phyloP scores from a whole-genome alignment of 2,888 invertebrate genomes.

The Drosophila anomelani region DNA sequence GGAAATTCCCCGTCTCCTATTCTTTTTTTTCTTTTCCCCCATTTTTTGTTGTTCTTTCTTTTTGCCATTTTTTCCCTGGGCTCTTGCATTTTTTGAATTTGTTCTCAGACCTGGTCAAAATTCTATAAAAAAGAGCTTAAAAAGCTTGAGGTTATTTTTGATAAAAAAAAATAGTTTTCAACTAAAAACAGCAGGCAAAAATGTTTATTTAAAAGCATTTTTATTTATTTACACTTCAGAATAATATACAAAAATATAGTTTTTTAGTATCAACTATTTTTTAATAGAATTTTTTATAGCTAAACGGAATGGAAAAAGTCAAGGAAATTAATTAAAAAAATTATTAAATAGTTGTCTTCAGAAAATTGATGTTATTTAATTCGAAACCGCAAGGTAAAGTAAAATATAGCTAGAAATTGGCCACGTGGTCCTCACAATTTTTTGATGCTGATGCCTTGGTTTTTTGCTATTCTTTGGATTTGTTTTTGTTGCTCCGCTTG shows the following conservation, averaged over 20 bases:
- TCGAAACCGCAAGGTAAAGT: too few relatives aligned
- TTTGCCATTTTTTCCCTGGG: not conserved
- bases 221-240: not conserved
- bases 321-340: not conserved
- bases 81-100: not conserved
- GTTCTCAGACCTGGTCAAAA: slow-evolving; percentile 1
- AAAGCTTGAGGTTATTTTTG: too few relatives aligned
- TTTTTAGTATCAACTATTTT: not conserved
- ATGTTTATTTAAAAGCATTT: too few relatives aligned
- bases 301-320: not conserved
- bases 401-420: not conserved
- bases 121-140: not conserved
- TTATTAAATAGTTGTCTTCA: not conserved
- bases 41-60: not conserved
- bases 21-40: not conserved
- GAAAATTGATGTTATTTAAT: not conserved
- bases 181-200: too few relatives aligned
- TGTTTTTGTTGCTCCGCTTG: not conserved
- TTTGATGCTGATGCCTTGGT: not conserved
- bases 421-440: not conserved
- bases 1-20: slow-evolving; percentile 39
- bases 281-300: not conserved
- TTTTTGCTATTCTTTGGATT: slow-evolving; percentile 4
- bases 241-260: not conserved
- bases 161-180: too few relatives aligned